phyloP scores from a whole-genome alignment of 1,140 invertebrate species.

The Littorina saxatilis region DNA sequence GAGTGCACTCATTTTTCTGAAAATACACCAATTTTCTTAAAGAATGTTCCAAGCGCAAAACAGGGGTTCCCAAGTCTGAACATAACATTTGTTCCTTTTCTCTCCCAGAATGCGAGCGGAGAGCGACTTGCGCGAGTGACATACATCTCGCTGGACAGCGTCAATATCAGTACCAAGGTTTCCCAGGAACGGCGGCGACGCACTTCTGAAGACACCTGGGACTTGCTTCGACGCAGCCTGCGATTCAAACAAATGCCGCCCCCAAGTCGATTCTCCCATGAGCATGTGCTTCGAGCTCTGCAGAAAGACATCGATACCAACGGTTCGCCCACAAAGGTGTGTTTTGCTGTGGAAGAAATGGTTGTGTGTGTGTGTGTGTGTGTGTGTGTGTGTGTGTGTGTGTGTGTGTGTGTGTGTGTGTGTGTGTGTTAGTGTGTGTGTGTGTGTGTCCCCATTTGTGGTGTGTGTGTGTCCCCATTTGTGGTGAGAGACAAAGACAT shows the following conservation, averaged over 20 bases:
- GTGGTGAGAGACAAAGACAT: no score
- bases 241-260: conserved; percentile 55
- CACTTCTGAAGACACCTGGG: conserved; percentile 63
- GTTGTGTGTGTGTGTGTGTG: no score
- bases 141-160: conserved; percentile 59
- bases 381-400: no score
- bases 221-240: conserved; percentile 59
- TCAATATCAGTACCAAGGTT: conserved; percentile 61
- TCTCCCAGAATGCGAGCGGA: conserved; percentile 44
- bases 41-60: no score
- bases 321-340: neutral
- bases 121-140: conserved; percentile 61
- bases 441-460: neutral
- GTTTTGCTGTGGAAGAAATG: no score
- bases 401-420: no score
- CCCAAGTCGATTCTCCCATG: conserved; percentile 52
- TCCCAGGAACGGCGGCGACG: conserved; percentile 55
- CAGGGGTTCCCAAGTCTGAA: no score
- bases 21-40: neutral
- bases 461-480: no score
- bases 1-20: no score
- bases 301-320: conserved; percentile 38
- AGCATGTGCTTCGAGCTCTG: conserved; percentile 48
- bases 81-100: conserved; percentile 14
- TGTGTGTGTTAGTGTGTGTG: no score